These are phyloP conservation scores for Xiphophorus hellerii DNA, from an alignment of 2,113 vertebrate species.

Conservation along the genomic window DNA sequence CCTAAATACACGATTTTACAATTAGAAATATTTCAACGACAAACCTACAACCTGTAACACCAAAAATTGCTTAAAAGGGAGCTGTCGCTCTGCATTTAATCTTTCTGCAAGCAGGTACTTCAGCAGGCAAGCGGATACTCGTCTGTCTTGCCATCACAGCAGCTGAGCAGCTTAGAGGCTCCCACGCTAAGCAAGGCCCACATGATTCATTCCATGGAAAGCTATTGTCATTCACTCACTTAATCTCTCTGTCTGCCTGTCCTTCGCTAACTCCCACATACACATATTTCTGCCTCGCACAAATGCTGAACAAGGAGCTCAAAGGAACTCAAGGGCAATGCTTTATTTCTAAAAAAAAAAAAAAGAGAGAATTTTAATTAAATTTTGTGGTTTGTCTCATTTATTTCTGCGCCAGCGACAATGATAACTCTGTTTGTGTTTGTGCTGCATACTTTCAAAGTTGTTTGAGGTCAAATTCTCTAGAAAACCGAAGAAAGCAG, in stretches of 20 bases:
- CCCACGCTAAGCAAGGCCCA: constrained; percentile 28
- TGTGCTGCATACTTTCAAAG: constrained; percentile 13
- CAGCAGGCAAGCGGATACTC: constrained; percentile 35
- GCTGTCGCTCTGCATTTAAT: constrained; percentile 36
- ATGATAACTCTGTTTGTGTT: background rate
- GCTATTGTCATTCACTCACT: constrained; percentile 60
- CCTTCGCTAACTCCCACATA: constrained; percentile 18
- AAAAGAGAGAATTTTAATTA: constrained; percentile 55
- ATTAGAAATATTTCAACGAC: constrained; percentile 18
- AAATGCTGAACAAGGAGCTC: constrained; percentile 64
- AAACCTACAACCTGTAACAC: background rate
- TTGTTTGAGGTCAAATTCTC: constrained; percentile 43
- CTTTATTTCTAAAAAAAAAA: constrained; percentile 46
- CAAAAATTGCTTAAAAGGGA: background rate
- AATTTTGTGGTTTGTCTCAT: constrained; percentile 31
- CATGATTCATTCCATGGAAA: constrained; percentile 63
- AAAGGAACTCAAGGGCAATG: constrained; percentile 69
- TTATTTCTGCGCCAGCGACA: constrained; percentile 4
- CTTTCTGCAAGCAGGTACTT: constrained; percentile 47
- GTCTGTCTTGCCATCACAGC: constrained; percentile 53
- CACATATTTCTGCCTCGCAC: constrained; percentile 23
- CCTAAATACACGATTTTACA: background rate
- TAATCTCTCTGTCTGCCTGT: constrained; percentile 28
- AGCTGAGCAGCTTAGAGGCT: constrained; percentile 66
- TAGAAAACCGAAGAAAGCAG: constrained; percentile 19